Base-by-base conservation (phyloP, 1,140 invertebrate genomes). In the Muscidifurax raptorellus region DNA sequence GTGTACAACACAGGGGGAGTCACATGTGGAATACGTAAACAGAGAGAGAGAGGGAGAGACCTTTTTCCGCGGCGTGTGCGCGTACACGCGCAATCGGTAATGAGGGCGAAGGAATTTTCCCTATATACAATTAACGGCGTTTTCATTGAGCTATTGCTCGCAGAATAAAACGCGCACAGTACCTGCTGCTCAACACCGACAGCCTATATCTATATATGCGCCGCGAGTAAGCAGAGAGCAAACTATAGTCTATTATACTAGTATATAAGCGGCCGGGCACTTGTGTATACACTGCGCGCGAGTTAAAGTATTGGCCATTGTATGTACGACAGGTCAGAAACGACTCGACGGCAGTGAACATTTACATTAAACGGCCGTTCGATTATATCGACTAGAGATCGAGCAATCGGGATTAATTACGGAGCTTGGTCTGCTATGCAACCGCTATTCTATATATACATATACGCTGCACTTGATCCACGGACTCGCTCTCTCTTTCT, bases 371-470 rank as follows among this genome's bases (percentile, higher is more conserved):
- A 81, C 78, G 28, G 9, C n/a, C 78, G 78, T 44, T 71, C 52
- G 78, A 81, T 72, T 81, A 81, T 66, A 82, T 82, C 72, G 71
- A 72, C 67, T 82, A 75, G 71, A 82, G 71, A 82, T 82, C 80
- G 79, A 75, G 80, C 80, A 66, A 75, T 82, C 71, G 52, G 80
- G 72, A 82, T 82, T 82, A 82, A 82, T 82, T 82, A 66, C 71
- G 22, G 47, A n/a, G 44, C 40, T 47, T 18, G 44, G 15, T 47
- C 44, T 18, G 36, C 36, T n/a, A n/a, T 40, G 36, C 36, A 9
- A 40, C 36, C 36, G 36, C 36, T n/a, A n/a, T n/a, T n/a, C n/a
- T n/a, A n/a, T n/a, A 40, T 40, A 40, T 40, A 2, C n/a, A n/a
- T 32, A 32, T 40, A 66, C 52, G 59, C 59, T 27, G 59, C 77